phyloP scores from a whole-genome alignment of 1,140 invertebrate genomes.

The Drosophila sechellia region DNA sequence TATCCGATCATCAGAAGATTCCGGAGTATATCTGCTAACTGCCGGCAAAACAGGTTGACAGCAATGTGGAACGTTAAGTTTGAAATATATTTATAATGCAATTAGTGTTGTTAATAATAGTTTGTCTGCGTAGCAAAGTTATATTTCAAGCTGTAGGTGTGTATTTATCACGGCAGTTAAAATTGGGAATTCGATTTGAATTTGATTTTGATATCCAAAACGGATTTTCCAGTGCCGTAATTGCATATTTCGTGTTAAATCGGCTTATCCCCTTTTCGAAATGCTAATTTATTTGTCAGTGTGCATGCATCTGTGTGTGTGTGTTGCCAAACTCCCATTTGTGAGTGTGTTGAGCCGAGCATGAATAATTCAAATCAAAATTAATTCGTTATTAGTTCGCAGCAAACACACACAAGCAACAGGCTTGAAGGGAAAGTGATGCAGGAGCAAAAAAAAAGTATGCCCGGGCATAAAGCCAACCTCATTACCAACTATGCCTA shows the following conservation, averaged over 20 bases:
- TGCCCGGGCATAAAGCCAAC: slow-evolving; percentile 61
- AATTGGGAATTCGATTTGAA: slow-evolving; percentile 2
- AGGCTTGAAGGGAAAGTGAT: slow-evolving; percentile 24
- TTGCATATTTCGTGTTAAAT: slow-evolving; percentile 64
- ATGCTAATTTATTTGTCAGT: slow-evolving; percentile 52
- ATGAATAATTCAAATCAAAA: slow-evolving; percentile 76
- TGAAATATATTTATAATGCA: too few species aligned
- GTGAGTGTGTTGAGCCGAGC: slow-evolving; percentile 49
- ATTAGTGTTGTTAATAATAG: too few species aligned
- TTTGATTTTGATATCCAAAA: slow-evolving; percentile 20
- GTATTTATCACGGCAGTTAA: background rate
- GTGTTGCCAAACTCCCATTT: slow-evolving; percentile 4
- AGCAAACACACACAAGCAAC: slow-evolving; percentile 51
- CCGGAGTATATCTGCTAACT: slow-evolving; percentile 3
- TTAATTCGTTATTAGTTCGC: slow-evolving; percentile 78
- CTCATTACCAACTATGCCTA: slow-evolving; percentile 62
- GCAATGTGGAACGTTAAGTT: background rate
- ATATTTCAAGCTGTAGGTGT: background rate
- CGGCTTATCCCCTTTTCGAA: slow-evolving; percentile 49
- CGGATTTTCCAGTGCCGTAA: slow-evolving; percentile 35
- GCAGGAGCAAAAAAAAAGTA: slow-evolving; percentile 32
- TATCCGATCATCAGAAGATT: slow-evolving; percentile 16
- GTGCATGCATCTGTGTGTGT: slow-evolving; percentile 5
- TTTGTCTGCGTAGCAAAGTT: too few species aligned
- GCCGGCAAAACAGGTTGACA: background rate